Evolutionary conservation across 2,888 invertebrate species (phyloP).

Genomic region (Caenorhabditis sp.): DNA sequence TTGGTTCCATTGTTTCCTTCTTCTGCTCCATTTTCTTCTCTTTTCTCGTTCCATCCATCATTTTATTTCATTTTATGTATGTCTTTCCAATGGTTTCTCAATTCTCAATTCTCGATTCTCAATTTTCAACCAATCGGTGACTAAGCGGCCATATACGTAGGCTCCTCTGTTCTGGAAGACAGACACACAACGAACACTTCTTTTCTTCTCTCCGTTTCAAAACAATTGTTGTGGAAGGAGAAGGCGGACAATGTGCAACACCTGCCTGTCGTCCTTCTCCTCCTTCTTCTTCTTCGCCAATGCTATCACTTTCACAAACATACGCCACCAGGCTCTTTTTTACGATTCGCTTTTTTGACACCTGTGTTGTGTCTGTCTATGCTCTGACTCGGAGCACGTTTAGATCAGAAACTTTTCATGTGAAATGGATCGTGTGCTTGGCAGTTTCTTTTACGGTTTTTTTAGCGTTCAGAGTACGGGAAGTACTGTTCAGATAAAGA

Average conservation of each 20-base stretch:
- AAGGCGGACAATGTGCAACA: conserved; percentile 13
- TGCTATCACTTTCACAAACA: conserved; percentile 60
- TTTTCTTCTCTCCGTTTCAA: too few species aligned
- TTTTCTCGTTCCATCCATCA: neutral
- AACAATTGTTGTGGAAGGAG: conserved; percentile 7
- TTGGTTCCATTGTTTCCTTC: neutral
- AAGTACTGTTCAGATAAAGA: too few species aligned
- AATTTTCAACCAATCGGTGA: too few species aligned
- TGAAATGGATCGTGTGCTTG: too few species aligned
- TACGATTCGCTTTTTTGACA: conserved; percentile 54
- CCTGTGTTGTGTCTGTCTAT: conserved; percentile 43
- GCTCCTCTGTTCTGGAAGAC: too few species aligned
- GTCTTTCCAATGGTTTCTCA: too few species aligned
- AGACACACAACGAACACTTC: too few species aligned
- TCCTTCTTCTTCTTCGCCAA: conserved; percentile 6
- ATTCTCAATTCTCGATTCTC: too few species aligned
- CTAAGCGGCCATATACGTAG: too few species aligned
- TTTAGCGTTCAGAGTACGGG: too few species aligned
- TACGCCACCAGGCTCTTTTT: conserved; percentile 43
- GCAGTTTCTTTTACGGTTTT: too few species aligned
- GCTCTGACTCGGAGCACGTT: conserved; percentile 1
- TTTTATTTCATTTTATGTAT: too few species aligned
- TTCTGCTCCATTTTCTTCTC: neutral
- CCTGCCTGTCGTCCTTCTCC: conserved; percentile 24
- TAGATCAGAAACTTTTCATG: neutral